Evolutionary conservation across 1,140 invertebrate genomes (phyloP).

Genomic region (Tribolium madens): DNA sequence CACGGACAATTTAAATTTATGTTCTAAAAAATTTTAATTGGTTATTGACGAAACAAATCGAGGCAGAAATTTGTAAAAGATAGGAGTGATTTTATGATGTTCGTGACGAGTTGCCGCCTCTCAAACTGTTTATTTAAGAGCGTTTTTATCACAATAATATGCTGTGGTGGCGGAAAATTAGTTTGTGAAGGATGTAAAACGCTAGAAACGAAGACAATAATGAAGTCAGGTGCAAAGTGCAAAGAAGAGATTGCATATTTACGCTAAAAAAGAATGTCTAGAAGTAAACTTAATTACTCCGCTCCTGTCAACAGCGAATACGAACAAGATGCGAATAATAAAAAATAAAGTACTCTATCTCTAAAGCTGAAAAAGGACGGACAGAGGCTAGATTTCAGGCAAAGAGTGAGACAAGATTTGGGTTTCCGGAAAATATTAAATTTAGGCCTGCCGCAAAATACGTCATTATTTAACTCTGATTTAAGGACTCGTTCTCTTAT

Average conservation of each 20-base stretch:
- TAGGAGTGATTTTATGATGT: constrained; percentile 1
- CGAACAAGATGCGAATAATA: constrained; percentile 12
- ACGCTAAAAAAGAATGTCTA: neutral
- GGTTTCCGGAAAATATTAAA: constrained; percentile 15
- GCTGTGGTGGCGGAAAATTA: neutral
- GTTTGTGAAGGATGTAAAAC: neutral
- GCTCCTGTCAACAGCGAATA: constrained; percentile 4
- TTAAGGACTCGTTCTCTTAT: constrained; percentile 1
- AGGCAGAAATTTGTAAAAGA: neutral
- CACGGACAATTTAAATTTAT: constrained; percentile 13
- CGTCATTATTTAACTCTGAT: constrained; percentile 13
- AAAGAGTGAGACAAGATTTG: neutral
- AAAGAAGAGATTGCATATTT: constrained; percentile 13
- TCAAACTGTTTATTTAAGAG: neutral
- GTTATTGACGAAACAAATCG: constrained; percentile 25
- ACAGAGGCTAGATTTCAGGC: neutral
- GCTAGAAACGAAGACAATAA: neutral
- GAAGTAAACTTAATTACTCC: constrained; percentile 24
- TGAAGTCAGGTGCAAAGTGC: constrained; percentile 16
- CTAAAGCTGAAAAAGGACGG: neutral
- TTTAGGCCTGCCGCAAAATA: constrained; percentile 14
- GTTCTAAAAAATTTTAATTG: constrained; percentile 12
- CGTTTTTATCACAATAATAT: neutral
- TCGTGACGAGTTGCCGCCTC: neutral
- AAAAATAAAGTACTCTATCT: neutral